These are phyloP conservation scores for Pheosia gnoma DNA, from an alignment of 2,888 invertebrate species.

Conservation along the genomic window DNA sequence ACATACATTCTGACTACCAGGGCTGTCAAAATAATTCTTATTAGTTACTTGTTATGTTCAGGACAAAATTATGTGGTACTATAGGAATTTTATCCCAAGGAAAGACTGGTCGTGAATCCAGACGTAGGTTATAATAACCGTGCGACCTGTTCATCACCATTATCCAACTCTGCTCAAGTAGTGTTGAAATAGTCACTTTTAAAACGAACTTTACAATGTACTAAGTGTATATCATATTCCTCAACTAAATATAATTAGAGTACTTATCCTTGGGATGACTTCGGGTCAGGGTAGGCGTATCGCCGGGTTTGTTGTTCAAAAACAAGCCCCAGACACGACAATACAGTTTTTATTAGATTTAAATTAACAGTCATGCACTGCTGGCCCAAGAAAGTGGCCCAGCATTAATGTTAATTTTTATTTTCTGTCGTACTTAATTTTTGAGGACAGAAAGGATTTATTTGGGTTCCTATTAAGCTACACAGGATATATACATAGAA, in stretches of 20 bases:
- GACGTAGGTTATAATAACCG: no score
- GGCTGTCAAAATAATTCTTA: no score
- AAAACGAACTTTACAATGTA: conserved; percentile 4
- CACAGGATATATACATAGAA: no score
- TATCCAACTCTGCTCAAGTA: no score
- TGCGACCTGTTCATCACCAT: no score
- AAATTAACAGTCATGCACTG: conserved; percentile 42
- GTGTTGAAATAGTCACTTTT: no score
- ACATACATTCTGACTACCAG: neutral
- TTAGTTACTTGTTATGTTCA: no score
- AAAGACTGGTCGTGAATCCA: no score
- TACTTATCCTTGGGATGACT: neutral
- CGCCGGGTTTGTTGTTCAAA: conserved; percentile 26
- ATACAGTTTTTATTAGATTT: conserved; percentile 57
- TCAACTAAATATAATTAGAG: neutral
- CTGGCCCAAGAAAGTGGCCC: conserved; percentile 17
- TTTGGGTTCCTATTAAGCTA: no score
- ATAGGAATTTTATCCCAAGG: no score
- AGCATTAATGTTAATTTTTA: conserved; percentile 8
- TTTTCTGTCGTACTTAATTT: neutral
- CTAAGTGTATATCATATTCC: neutral
- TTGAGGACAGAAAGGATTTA: no score
- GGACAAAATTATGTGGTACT: no score
- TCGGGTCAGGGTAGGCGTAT: conserved; percentile 2
- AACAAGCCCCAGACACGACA: conserved; percentile 39